Evolutionary conservation across 2,888 invertebrate species (phyloP), one percentile per base, ranked within the genome.

Genomic region (Ophion slaviceki): DNA sequence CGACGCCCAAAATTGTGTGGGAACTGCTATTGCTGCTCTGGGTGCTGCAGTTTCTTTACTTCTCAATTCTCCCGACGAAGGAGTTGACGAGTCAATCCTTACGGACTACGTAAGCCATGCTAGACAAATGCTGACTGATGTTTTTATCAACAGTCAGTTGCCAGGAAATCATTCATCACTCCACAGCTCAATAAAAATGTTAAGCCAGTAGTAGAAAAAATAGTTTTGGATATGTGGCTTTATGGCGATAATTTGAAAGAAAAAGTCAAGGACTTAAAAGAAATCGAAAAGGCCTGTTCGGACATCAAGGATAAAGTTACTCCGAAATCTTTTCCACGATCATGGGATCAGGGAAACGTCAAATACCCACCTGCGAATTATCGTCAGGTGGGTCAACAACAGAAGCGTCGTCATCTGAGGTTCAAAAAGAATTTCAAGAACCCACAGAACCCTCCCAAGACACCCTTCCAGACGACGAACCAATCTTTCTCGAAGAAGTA

Each of bases 41-140:
- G 28, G 64, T 28, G 64, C 32, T 2, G 64, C 32, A 11, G 64
- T 64, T 11, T 64, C 64, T 17, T 32, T 64, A 14, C 0, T 32
- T 10, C 1, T 64, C 3, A 17, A 64, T 28, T 32, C 64, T 5
- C 64, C 64, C 0, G 64, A 64, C 2, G 64, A 64, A 11, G 14
- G 64, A 10, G 32, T 28, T 32, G 64, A 64, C 14, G 64, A 64
- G 32, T 17, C 11, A 24, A 32, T 61, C 17, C 11, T 32, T 24
- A 78, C 62, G 40, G 64, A 40, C 32, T 64, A 32, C 17, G 8
- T 64, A 11, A 32, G 64, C 11, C 64, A 64, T 64, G 64, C 64
- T 32, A 36, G 64, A 10, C 64, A 32, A 5, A 32, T 64, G 8
- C 32, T 64, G 17, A 14, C 64, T 17, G 64, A 40, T 53, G 53